These are phyloP conservation scores for Platichthys flesus DNA, from an alignment of 2,113 vertebrate species.

Conservation along the genomic window DNA sequence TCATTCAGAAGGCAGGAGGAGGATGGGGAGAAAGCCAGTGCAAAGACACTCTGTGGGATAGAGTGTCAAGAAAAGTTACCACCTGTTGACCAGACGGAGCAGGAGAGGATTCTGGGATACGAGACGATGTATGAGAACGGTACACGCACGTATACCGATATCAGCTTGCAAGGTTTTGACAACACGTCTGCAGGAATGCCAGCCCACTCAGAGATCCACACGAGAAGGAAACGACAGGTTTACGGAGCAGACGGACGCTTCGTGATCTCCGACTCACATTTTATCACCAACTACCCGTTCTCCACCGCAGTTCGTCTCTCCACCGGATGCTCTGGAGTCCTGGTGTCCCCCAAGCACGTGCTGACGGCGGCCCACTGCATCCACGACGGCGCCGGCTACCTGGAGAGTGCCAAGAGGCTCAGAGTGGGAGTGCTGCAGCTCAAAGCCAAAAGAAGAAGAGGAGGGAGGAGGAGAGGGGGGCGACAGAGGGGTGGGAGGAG, in stretches of 20 bases:
- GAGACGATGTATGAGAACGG: slow-evolving; percentile 92
- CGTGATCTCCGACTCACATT: slow-evolving; percentile 89
- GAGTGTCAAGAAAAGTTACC: slow-evolving; percentile 87
- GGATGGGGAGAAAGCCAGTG: slow-evolving; percentile 64
- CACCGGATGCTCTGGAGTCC: slow-evolving; percentile 90
- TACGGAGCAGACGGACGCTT: slow-evolving; percentile 92
- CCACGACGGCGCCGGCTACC: slow-evolving; percentile 88
- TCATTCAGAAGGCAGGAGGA: slow-evolving; percentile 66
- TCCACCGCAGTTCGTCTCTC: slow-evolving; percentile 91
- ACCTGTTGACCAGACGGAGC: slow-evolving; percentile 76
- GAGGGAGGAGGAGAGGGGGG: slow-evolving; percentile 41
- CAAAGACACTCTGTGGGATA: slow-evolving; percentile 85
- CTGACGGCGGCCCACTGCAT: slow-evolving; percentile 93
- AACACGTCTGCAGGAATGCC: not conserved
- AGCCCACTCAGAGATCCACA: not conserved
- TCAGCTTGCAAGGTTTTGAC: slow-evolving; percentile 76
- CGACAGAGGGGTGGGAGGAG: slow-evolving; percentile 25
- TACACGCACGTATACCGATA: slow-evolving; percentile 86
- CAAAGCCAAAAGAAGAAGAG: slow-evolving; percentile 73
- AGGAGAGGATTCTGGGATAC: slow-evolving; percentile 89
- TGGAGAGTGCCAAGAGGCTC: slow-evolving; percentile 82
- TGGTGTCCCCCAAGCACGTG: slow-evolving; percentile 88
- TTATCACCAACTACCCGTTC: slow-evolving; percentile 89
- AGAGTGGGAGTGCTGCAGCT: slow-evolving; percentile 89
- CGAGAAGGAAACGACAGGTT: slow-evolving; percentile 86